Evolutionary conservation across 2,888 invertebrate genomes (phyloP), one percentile per base, ranked within the genome.

Genomic region (Pheosia tremula): DNA sequence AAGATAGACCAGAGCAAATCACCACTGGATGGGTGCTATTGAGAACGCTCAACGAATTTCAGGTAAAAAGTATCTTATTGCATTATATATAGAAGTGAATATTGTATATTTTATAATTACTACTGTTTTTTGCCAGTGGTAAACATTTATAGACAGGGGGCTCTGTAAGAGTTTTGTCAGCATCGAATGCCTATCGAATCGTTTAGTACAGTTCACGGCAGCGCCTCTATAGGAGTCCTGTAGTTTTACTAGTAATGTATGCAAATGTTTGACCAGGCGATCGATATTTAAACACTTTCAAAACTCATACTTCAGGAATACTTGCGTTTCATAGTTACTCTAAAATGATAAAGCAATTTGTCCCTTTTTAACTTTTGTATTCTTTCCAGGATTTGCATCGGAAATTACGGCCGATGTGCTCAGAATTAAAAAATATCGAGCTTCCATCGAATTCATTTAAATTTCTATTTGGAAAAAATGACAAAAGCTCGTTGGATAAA

Each of bases 381-480:
- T 24, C 24, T 24, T 24, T 96, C 77, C 95, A 97, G 94, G 97
- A 97, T 66, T 89, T 98, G 61, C 97, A 98, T 91, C 95, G 97
- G 80, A 98, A 97, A 89, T 88, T 98, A 74, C 94, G 97, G 71
- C 97, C 97, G 80, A 94, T 98, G 80, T 97, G 97, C 90, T 94
- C 97, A 7, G 97, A 96, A 85, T 93, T 98, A 54, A 97, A 97
- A 87, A 96, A 96, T 74, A 91, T 97, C 75, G 98, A 98, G 84
- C 89, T 98, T 66, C 98, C 98, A 0, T 97, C 97, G 10, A 96
- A 96, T 74, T 96, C 97, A 4, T 95, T 97, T 71, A 97, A 97
- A 80, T 96, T 97, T 84, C 91, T 97, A 66, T 98, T 98, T 81
- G 96, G 97, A 36, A 98, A 98, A 87, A 96, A 96, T 59, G 98